Conservation (phyloP, 2,888 invertebrate species). For the Megaustenia siamemsis region DNA sequence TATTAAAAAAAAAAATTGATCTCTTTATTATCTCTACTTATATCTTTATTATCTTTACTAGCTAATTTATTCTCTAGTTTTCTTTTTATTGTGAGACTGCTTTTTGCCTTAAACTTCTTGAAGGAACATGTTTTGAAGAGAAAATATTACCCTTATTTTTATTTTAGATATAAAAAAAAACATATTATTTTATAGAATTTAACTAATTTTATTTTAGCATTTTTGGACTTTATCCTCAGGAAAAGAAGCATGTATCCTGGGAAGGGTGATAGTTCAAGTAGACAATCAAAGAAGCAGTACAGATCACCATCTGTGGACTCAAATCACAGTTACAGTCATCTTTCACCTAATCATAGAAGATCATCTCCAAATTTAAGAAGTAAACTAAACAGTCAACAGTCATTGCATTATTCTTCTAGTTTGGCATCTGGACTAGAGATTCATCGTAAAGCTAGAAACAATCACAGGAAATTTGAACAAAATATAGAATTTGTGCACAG, state of each 20-base stretch:
- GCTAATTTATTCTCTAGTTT: too few relatives aligned
- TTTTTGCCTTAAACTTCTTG: too few relatives aligned
- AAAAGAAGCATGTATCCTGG: slow-evolving; percentile 14
- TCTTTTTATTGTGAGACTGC: too few relatives aligned
- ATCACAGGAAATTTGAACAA: slow-evolving; percentile 69
- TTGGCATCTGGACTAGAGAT: slow-evolving; percentile 79
- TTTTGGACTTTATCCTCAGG: not conserved
- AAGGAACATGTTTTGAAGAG: too few relatives aligned
- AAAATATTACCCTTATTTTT: too few relatives aligned
- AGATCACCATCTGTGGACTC: slow-evolving; percentile 58
- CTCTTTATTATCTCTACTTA: too few relatives aligned
- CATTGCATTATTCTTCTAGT: slow-evolving; percentile 75
- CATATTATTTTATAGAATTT: too few relatives aligned
- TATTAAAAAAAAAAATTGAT: too few relatives aligned
- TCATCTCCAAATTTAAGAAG: slow-evolving; percentile 51
- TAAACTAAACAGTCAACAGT: slow-evolving; percentile 63
- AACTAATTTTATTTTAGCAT: too few relatives aligned
- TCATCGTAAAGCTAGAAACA: slow-evolving; percentile 80
- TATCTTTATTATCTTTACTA: too few relatives aligned
- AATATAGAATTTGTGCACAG: slow-evolving; percentile 41
- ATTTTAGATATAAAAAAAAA: too few relatives aligned
- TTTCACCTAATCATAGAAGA: slow-evolving; percentile 54
- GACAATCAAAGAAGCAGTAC: slow-evolving; percentile 66
- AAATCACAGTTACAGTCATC: slow-evolving; percentile 42
- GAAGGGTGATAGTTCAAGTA: slow-evolving; percentile 62